Evolutionary conservation across 2,113 vertebrate genomes (phyloP).

Genomic region (Fulmarus glacialis): DNA sequence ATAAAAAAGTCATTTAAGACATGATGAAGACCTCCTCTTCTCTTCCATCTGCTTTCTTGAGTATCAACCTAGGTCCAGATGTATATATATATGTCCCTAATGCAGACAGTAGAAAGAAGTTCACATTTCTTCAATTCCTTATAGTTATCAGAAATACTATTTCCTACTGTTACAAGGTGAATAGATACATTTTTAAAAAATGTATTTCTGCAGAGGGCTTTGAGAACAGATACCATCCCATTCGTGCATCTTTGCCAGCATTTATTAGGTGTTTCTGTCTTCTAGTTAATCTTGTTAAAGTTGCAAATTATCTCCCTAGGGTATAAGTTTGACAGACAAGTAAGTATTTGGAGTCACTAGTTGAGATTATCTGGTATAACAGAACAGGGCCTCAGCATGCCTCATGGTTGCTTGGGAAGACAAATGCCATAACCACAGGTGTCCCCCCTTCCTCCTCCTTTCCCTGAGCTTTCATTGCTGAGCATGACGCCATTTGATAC

Average conservation of each 20-base stretch:
- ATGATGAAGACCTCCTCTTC: background rate
- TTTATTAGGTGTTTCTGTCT: background rate
- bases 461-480: background rate
- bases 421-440: background rate
- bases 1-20: background rate
- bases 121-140: background rate
- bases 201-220: background rate
- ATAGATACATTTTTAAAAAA: fast-evolving
- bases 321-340: background rate
- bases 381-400: background rate
- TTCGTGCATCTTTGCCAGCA: background rate
- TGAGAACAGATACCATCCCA: background rate
- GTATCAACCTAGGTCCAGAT: background rate
- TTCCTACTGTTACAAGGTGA: background rate
- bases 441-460: background rate
- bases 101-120: background rate
- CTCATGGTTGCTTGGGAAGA: background rate
- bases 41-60: background rate
- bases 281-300: background rate
- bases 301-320: background rate
- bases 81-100: background rate
- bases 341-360: background rate
- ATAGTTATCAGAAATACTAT: background rate
- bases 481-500: background rate
- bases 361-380: background rate